phyloP scores from a whole-genome alignment of 2,888 invertebrate genomes.

The Congeria kusceri region DNA sequence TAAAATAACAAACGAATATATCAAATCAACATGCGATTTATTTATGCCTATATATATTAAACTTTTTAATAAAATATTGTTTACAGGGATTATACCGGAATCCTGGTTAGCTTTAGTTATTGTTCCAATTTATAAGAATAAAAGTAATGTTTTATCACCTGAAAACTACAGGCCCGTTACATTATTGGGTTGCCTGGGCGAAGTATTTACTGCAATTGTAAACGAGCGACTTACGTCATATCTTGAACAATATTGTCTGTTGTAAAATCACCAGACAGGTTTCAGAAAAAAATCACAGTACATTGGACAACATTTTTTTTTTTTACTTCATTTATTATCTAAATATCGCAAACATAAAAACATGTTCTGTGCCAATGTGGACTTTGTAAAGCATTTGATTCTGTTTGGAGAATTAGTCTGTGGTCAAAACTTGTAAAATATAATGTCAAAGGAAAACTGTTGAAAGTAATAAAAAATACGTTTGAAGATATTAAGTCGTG shows the following conservation, averaged over 20 bases:
- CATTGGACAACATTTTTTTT: constrained; percentile 24
- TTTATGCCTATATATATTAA: constrained; percentile 7
- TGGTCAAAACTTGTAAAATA: constrained; percentile 17
- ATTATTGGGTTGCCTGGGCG: background rate
- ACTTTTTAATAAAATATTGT: constrained; percentile 11
- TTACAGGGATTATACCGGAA: constrained; percentile 3
- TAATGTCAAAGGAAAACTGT: constrained; percentile 19
- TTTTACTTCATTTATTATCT: background rate
- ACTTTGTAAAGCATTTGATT: background rate
- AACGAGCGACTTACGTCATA: background rate
- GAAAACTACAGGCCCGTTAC: constrained; percentile 5
- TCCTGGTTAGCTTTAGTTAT: constrained; percentile 6
- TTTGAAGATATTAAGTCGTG: constrained; percentile 21
- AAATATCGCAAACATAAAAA: constrained; percentile 1
- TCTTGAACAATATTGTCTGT: background rate
- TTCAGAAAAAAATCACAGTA: constrained; percentile 17
- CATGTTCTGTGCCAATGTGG: too few species aligned
- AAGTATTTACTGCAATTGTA: background rate
- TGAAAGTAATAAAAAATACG: constrained; percentile 8
- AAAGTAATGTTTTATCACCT: background rate
- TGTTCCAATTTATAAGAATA: constrained; percentile 22
- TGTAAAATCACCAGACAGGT: constrained; percentile 1
- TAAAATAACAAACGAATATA: constrained; percentile 6
- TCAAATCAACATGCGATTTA: background rate
- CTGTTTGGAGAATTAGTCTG: constrained; percentile 17